Conservation (phyloP, 2,797 vertebrate genomes). For the Rhynchotus rufescens region DNA sequence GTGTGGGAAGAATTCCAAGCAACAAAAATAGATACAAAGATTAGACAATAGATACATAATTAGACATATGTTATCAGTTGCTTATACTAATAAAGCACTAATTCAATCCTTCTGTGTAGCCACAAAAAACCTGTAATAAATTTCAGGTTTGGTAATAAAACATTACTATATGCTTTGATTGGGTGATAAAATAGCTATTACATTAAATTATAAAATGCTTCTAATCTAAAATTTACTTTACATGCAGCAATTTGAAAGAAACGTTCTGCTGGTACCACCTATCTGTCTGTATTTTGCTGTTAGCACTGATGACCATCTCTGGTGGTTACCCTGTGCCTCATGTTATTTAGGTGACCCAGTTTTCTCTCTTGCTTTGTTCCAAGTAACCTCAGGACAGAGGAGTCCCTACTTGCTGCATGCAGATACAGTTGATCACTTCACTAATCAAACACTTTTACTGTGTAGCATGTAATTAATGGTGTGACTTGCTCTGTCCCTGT, state of each 20-base stretch:
- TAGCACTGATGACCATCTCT: neutral
- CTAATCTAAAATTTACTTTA: neutral
- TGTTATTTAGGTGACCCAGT: neutral
- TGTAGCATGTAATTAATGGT: neutral
- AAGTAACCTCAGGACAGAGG: neutral
- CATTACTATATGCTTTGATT: neutral
- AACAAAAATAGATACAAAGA: constrained; percentile 48
- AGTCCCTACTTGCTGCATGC: neutral
- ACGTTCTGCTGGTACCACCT: neutral
- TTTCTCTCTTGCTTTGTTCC: neutral
- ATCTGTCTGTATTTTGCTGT: neutral
- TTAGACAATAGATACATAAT: neutral
- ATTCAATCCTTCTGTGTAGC: constrained; percentile 29
- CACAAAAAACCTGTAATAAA: constrained; percentile 42
- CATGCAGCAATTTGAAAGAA: neutral
- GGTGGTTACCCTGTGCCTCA: neutral
- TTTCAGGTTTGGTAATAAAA: constrained; percentile 57
- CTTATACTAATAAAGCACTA: constrained; percentile 67
- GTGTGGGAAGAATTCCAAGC: constrained; percentile 20
- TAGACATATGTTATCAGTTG: constrained; percentile 29
- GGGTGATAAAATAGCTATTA: constrained; percentile 18
- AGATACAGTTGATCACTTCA: neutral
- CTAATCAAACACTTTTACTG: neutral
- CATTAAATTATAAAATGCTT: neutral
- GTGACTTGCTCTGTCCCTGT: neutral